Conservation (phyloP, 2,888 invertebrate genomes). For the Eupithecia exiguata region DNA sequence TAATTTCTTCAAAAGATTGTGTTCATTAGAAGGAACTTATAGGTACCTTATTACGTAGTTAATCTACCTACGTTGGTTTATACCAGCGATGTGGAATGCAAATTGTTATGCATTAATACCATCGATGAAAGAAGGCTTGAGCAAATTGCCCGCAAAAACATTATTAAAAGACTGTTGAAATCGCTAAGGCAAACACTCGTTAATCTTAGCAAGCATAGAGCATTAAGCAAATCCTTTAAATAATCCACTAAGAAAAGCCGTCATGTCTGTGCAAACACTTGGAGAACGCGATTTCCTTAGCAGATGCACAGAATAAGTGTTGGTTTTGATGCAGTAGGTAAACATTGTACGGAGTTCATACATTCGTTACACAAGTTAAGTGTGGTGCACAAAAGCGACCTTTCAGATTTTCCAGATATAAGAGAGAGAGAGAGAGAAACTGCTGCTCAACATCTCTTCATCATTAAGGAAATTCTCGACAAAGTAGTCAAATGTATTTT, state of each 20-base stretch:
- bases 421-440: not conserved
- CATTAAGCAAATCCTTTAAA: conserved; percentile 79
- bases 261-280: conserved; percentile 78
- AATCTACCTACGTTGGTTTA: not conserved
- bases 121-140: conserved; percentile 8
- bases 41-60: not conserved
- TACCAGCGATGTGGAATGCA: not conserved
- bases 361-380: not conserved
- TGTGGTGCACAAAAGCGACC: not conserved
- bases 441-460: not conserved
- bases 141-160: conserved; percentile 65
- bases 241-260: conserved; percentile 78
- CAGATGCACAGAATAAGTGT: conserved; percentile 39
- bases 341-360: not conserved
- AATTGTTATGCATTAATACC: conserved; percentile 3
- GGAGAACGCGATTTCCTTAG: conserved; percentile 73
- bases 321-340: conserved; percentile 13
- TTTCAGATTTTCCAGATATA: not conserved
- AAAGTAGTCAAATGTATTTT: not conserved
- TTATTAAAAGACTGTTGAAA: conserved; percentile 62
- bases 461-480: not conserved
- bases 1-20: no score
- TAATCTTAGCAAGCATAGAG: conserved; percentile 76
- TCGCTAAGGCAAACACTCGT: conserved; percentile 66
- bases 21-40: no score